Evolutionary conservation across 2,888 invertebrate species (phyloP), one percentile per base, ranked within the genome.

Genomic region (Sinelater perroti): DNA sequence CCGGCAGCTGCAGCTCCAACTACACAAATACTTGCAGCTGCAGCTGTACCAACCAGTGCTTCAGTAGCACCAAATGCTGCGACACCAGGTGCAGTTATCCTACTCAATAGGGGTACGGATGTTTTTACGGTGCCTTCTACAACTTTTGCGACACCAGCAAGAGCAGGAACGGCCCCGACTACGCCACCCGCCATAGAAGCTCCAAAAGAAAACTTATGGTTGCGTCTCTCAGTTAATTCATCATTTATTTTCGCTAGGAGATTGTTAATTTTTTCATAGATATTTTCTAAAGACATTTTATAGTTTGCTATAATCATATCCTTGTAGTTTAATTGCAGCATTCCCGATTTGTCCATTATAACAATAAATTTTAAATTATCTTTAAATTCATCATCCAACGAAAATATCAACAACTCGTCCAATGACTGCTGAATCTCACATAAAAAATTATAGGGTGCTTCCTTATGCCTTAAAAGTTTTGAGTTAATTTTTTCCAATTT

Each of bases 31-130:
- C 44, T 24, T 14, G 24, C 3, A 5, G 52, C 20, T 10, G 31
- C 52, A 10, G 21, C 33, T n/a, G 21, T 21, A 4, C 53, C 53
- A 8, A 53, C 7, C 45, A 18, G 35, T 5, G 14, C 53, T 53
- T 45, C 51, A 3, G 11, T 6, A 5, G 31, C 14, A 4, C 26
- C 18, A 44, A 11, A 33, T 26, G 20, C 18, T 18, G 18, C 18
- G 10, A 26, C 14, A 8, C 26, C 26, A 6, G 35, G 14, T 21
- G 30, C 13, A 10, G 17, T 20, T 3, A 51, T 11, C 8, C 2
- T 31, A 7, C n/a, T 28, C 17, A 45, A 0, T 1, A 21, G 8
- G 2, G 3, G 18, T 11, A 31, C 18, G 7, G 8, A 7, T 2
- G 46, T 13, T 8, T 13, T 33, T 1, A 46, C 13, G 1, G 14